These are phyloP conservation scores for Eonycteris spelaea DNA, from an alignment of 2,113 vertebrate species.

Conservation along the genomic window DNA sequence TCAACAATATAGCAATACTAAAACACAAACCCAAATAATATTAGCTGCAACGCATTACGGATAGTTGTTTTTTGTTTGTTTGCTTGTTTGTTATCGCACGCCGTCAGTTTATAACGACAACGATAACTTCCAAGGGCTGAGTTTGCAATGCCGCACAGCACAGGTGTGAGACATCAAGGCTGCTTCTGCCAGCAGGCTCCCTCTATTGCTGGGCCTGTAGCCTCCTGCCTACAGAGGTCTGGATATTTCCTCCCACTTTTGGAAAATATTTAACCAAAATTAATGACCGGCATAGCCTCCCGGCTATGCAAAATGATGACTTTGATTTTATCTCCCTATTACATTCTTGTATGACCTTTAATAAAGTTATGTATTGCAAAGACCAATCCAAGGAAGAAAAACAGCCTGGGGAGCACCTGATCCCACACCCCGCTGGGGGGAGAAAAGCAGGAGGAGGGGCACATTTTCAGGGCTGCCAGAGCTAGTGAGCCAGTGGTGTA, in stretches of 20 bases:
- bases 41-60: background rate
- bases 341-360: slow-evolving; percentile 42
- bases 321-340: slow-evolving; percentile 1
- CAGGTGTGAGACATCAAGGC: slow-evolving; percentile 54
- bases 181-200: slow-evolving; percentile 51
- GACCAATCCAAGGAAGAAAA: background rate
- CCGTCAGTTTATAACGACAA: slow-evolving; percentile 59
- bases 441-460: background rate
- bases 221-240: background rate
- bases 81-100: slow-evolving; percentile 11
- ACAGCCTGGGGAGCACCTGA: background rate
- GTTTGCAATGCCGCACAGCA: slow-evolving; percentile 43
- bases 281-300: background rate
- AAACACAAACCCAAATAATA: slow-evolving; percentile 42
- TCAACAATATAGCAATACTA: background rate
- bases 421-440: background rate
- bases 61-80: background rate
- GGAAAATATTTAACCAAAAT: background rate
- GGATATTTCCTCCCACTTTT: slow-evolving; percentile 47
- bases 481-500: background rate
- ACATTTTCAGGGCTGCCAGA: background rate
- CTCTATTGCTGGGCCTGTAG: background rate
- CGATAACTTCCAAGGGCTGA: slow-evolving; percentile 47
- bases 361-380: slow-evolving; percentile 21
- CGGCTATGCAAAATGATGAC: background rate